phyloP scores from a whole-genome alignment of 2,888 invertebrate species.

The Dermolepida albohirtum region DNA sequence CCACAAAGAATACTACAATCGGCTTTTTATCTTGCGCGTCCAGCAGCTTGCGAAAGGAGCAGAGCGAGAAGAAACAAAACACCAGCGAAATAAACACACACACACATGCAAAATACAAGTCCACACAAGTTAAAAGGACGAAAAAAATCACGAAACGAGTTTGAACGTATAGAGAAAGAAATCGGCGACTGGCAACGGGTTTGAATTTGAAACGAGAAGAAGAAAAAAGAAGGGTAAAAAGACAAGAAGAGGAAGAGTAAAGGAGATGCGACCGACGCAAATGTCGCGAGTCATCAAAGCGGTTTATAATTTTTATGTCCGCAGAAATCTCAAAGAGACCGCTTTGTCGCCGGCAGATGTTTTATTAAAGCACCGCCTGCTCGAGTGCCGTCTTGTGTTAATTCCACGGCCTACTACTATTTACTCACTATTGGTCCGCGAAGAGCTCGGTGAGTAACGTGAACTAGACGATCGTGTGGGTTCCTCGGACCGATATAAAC shows the following conservation, averaged over 20 bases:
- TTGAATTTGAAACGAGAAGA: slow-evolving; percentile 20
- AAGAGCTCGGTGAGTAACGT: slow-evolving; percentile 30
- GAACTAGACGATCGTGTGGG: slow-evolving; percentile 23
- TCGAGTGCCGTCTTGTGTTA: slow-evolving; percentile 33
- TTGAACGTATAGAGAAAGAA: slow-evolving; percentile 37
- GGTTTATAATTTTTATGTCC: slow-evolving; percentile 53
- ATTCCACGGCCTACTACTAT: slow-evolving; percentile 38
- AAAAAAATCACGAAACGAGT: slow-evolving; percentile 41
- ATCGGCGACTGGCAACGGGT: slow-evolving; percentile 34
- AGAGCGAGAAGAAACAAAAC: slow-evolving; percentile 35
- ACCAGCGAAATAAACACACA: slow-evolving; percentile 1
- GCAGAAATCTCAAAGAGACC: slow-evolving; percentile 52
- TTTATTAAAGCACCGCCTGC: slow-evolving; percentile 40
- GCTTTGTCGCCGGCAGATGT: slow-evolving; percentile 45
- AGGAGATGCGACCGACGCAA: slow-evolving; percentile 39
- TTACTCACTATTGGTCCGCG: slow-evolving; percentile 30
- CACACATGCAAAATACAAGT: slow-evolving; percentile 21
- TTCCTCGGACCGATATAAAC: slow-evolving; percentile 5
- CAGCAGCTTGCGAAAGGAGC: slow-evolving; percentile 26
- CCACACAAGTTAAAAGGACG: slow-evolving; percentile 13
- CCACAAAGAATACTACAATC: slow-evolving; percentile 25
- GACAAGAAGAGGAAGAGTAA: slow-evolving; percentile 28
- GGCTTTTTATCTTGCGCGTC: slow-evolving; percentile 25
- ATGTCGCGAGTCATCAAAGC: slow-evolving; percentile 51
- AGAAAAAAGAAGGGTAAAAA: slow-evolving; percentile 13